These are phyloP conservation scores for Aleiodes alternator DNA, from an alignment of 2,888 invertebrate genomes.

Conservation along the genomic window DNA sequence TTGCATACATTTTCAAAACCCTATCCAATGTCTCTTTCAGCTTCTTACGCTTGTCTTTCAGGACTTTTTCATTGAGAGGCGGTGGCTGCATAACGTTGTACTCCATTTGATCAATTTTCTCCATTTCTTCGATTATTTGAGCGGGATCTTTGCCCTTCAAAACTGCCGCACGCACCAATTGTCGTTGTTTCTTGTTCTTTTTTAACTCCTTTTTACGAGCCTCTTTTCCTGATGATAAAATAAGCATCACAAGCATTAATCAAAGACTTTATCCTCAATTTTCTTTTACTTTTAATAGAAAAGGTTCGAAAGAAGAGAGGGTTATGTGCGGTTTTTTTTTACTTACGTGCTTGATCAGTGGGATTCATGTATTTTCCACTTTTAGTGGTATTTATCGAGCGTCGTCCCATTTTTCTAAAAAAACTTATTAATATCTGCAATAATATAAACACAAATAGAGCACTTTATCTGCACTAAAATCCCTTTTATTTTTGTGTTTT, in stretches of 20 bases:
- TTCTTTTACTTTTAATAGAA: not conserved
- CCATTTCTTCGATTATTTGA: slow-evolving; percentile 95
- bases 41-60: slow-evolving; percentile 97
- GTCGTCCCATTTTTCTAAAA: slow-evolving; percentile 87
- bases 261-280: too few relatives aligned
- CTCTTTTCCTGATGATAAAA: slow-evolving; percentile 87
- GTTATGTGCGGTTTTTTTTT: slow-evolving; percentile 52
- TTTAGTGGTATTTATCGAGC: slow-evolving; percentile 99
- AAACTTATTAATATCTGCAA: not conserved
- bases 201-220: slow-evolving; percentile 98
- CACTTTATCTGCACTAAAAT: too few relatives aligned
- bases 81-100: slow-evolving; percentile 96
- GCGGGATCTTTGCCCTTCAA: slow-evolving; percentile 98
- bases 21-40: slow-evolving; percentile 95
- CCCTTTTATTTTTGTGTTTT: too few relatives aligned
- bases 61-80: slow-evolving; percentile 95
- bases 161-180: slow-evolving; percentile 96
- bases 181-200: slow-evolving; percentile 98
- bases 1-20: slow-evolving; percentile 96
- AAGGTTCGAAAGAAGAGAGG: slow-evolving; percentile 24
- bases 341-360: slow-evolving; percentile 98
- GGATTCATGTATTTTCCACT: slow-evolving; percentile 99
- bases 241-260: too few relatives aligned
- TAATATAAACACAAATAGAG: too few relatives aligned
- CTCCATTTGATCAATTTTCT: slow-evolving; percentile 99